Base-by-base conservation (phyloP, 2,797 vertebrate species). In the Mionectes olivaceus region DNA sequence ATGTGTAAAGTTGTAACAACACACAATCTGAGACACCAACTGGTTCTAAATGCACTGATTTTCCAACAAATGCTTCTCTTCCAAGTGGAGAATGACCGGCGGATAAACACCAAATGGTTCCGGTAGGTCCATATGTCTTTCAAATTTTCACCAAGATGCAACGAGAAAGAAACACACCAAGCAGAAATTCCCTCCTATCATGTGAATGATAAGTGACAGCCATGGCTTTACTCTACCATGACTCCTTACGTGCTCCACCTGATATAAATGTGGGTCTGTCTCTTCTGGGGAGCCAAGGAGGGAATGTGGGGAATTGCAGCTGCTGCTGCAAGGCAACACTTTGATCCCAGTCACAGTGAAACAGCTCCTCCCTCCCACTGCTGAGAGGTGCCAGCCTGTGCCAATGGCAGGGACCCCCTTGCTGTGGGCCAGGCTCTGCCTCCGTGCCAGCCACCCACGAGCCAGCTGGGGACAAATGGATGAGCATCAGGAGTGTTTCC, bases 201-300 rank as follows among this genome's bases (percentile, higher is more conserved):
- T 6, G 12, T 47, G 59, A 37, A 63, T 33, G 30, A 21, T 5
- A 22, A 0, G 4, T 5, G 19, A 33, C 30, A 59, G 47, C 7
- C 28, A 41, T 0, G 0, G 14, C 47, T 77, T 80, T 28, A 43
- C 37, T 28, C 4, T 2, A 4, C 19, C 32, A 4, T 19, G 37
- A 57, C 15, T 39, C 23, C 8, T 41, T 33, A 10, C 0, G 0
- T 7, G 13, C 37, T 68, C 71, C 27, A 22, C 22, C 7, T 9
- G 57, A 27, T 3, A 4, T 25, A 25, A 57, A n/a, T 21, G 5
- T 0, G 0, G 6, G 8, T 37, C 41, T 5, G 0, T 3, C 8
- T 60, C 37, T 43, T 60, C 23, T 3, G 1, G 22, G 22, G 43
- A 74, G 24, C 25, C 53, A 14, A 27, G 22, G 25, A 23, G 44